Evolutionary conservation across 2,797 vertebrate species (phyloP).

Genomic region (Anguilla obscura): DNA sequence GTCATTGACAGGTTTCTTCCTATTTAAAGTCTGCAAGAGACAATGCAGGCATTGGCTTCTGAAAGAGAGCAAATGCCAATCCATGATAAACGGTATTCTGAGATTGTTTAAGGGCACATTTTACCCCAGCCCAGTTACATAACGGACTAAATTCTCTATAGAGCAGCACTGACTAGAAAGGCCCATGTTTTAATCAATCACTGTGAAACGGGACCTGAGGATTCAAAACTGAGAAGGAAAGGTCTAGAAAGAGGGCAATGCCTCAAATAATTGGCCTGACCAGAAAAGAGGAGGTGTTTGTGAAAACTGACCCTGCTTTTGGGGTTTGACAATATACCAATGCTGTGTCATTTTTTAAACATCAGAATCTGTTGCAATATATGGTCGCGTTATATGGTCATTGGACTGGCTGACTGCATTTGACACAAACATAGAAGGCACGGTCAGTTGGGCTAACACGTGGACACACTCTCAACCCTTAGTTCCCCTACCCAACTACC

Average conservation of each 20-base stretch:
- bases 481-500: constrained; percentile 53
- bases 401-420: neutral
- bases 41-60: neutral
- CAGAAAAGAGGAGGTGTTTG: neutral
- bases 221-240: constrained; percentile 8
- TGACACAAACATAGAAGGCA: neutral
- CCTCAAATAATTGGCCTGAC: neutral
- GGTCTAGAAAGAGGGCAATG: neutral
- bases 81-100: neutral
- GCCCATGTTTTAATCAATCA: neutral
- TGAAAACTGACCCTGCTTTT: neutral
- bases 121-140: neutral
- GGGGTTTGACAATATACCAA: neutral
- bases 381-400: neutral
- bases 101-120: constrained; percentile 3
- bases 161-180: neutral
- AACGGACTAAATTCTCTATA: constrained; percentile 1
- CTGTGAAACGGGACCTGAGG: neutral
- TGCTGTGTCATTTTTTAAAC: neutral
- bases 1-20: neutral
- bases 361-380: neutral
- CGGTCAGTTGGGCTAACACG: neutral
- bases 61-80: neutral
- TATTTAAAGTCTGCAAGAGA: neutral
- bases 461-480: constrained; percentile 40